These are phyloP conservation scores for Crenuchus spilurus DNA, from an alignment of 2,797 vertebrate species.

Conservation along the genomic window DNA sequence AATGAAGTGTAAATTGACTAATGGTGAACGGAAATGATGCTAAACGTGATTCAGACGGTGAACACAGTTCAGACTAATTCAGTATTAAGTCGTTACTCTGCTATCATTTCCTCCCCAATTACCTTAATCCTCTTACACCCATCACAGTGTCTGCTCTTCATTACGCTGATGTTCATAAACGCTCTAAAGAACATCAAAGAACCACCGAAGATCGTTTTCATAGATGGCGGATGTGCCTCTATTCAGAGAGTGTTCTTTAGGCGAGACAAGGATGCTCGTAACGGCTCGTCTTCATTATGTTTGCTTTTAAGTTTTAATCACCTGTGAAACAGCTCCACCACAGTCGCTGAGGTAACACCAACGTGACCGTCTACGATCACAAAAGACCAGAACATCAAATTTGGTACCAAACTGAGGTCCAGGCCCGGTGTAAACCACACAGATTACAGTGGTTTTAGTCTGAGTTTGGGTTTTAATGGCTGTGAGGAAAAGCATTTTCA, in stretches of 20 bases:
- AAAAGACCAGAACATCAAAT: background rate
- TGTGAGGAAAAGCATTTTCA: background rate
- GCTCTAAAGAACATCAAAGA: background rate
- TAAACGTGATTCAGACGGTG: too few species aligned
- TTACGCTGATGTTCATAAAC: constrained; percentile 42
- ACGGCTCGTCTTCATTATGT: constrained; percentile 15
- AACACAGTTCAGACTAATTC: background rate
- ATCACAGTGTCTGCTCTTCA: constrained; percentile 22
- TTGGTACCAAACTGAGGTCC: background rate
- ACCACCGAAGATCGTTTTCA: background rate
- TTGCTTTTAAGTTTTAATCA: constrained; percentile 12
- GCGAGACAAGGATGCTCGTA: background rate
- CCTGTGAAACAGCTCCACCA: background rate
- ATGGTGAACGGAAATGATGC: too few species aligned
- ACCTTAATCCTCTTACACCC: constrained; percentile 37
- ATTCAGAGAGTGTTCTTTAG: background rate
- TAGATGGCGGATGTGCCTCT: background rate
- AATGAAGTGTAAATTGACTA: too few species aligned
- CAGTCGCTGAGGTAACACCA: background rate
- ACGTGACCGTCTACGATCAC: constrained; percentile 1
- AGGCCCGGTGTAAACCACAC: constrained; percentile 14
- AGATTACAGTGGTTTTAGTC: constrained; percentile 23
- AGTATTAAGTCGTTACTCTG: background rate
- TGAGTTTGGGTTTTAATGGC: background rate
- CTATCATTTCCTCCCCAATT: constrained; percentile 44